Evolutionary conservation across 2,797 vertebrate genomes (phyloP).

Genomic region (Labroides dimidiatus): DNA sequence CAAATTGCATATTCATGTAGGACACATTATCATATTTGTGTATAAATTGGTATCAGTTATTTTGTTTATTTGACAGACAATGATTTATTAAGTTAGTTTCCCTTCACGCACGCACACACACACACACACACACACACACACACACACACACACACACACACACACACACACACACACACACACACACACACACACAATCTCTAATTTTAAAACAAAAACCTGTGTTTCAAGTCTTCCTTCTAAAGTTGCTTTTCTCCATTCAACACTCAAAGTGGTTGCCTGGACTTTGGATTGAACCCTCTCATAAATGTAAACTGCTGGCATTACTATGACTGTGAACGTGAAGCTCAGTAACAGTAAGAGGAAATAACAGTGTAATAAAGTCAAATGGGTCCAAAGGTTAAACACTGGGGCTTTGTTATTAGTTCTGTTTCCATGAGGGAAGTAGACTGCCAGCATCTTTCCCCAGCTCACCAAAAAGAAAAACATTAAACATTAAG

Average conservation of each 20-base stretch:
- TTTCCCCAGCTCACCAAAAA: not conserved
- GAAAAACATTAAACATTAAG: too few species aligned
- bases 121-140: too few species aligned
- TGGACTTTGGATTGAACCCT: not conserved
- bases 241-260: not conserved
- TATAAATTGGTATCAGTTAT: too few species aligned
- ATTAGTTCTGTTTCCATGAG: slow-evolving; percentile 40
- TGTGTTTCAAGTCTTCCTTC: not conserved
- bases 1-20: too few species aligned
- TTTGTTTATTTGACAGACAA: too few species aligned
- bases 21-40: too few species aligned
- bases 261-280: not conserved
- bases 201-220: too few species aligned
- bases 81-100: too few species aligned
- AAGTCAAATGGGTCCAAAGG: slow-evolving; percentile 56
- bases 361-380: slow-evolving; percentile 17
- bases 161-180: too few species aligned
- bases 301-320: not conserved
- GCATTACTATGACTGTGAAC: not conserved
- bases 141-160: too few species aligned
- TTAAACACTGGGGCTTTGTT: slow-evolving; percentile 21
- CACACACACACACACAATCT: too few species aligned
- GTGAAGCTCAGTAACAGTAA: not conserved
- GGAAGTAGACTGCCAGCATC: not conserved
- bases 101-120: too few species aligned